phyloP scores from a whole-genome alignment of 2,113 vertebrate genomes.

The Dasypus novemcinctus region DNA sequence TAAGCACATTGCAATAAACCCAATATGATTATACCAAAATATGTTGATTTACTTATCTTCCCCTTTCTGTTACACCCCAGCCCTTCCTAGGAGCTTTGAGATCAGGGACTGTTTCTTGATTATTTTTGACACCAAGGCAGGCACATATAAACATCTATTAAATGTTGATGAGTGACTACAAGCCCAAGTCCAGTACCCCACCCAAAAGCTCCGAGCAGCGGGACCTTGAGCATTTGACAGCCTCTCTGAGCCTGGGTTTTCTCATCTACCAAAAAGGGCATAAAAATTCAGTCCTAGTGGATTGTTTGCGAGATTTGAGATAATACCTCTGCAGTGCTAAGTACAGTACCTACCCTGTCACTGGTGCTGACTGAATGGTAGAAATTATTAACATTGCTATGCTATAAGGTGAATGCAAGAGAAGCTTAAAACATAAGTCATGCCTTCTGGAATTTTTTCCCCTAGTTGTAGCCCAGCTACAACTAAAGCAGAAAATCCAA shows the following conservation, averaged over 20 bases:
- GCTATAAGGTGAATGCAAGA: background rate
- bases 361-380: background rate
- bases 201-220: rapidly evolving
- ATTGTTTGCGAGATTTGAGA: background rate
- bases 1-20: background rate
- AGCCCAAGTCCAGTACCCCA: background rate
- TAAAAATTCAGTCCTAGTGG: rapidly evolving
- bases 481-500: background rate
- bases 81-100: background rate
- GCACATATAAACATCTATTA: rapidly evolving
- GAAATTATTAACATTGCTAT: background rate
- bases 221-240: background rate
- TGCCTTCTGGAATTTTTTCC: background rate
- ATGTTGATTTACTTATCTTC: background rate
- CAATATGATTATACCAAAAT: rapidly evolving
- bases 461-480: background rate
- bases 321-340: background rate
- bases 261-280: background rate
- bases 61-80: too few relatives aligned
- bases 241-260: background rate
- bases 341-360: rapidly evolving
- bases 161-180: rapidly evolving
- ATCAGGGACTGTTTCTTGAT: background rate
- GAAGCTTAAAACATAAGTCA: background rate
- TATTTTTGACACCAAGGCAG: background rate